Evolutionary conservation across 2,113 vertebrate species (phyloP).

Genomic region (Prochilodus magdalenae): DNA sequence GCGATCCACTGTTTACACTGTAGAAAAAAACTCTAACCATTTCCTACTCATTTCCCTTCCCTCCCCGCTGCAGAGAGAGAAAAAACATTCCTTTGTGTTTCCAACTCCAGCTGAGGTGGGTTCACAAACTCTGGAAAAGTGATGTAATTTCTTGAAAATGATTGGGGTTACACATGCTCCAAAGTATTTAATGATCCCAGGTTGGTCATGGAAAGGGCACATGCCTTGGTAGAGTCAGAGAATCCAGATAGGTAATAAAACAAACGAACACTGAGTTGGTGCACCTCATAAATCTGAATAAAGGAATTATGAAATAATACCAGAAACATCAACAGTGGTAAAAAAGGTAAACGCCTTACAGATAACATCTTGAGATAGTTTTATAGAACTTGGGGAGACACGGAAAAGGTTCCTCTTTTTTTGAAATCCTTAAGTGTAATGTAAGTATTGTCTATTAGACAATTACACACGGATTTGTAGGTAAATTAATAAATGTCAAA

Average conservation of each 20-base stretch:
- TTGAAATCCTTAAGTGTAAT: background rate
- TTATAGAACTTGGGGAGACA: background rate
- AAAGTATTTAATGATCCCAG: slow-evolving; percentile 71
- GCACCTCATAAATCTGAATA: slow-evolving; percentile 71
- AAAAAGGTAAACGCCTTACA: slow-evolving; percentile 13
- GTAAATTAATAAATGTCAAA: slow-evolving; percentile 4
- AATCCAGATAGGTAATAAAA: slow-evolving; percentile 66
- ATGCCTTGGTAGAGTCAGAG: slow-evolving; percentile 57
- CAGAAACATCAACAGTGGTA: slow-evolving; percentile 46
- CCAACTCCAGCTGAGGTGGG: slow-evolving; percentile 62
- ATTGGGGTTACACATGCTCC: slow-evolving; percentile 67
- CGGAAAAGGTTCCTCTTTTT: background rate
- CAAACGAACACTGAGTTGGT: slow-evolving; percentile 61
- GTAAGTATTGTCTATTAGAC: too few relatives aligned
- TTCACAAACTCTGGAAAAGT: slow-evolving; percentile 69
- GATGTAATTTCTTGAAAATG: slow-evolving; percentile 74
- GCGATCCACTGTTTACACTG: slow-evolving; percentile 49
- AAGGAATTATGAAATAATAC: slow-evolving; percentile 69
- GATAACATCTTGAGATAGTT: slow-evolving; percentile 24
- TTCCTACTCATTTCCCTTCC: slow-evolving; percentile 55
- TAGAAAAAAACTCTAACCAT: slow-evolving; percentile 50
- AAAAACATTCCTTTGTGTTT: slow-evolving; percentile 48
- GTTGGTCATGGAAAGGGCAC: slow-evolving; percentile 66
- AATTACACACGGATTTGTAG: slow-evolving; percentile 35
- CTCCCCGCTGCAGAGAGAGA: slow-evolving; percentile 34